Evolutionary conservation across 2,888 invertebrate genomes (phyloP).

Genomic region (Fragum whitleyi): DNA sequence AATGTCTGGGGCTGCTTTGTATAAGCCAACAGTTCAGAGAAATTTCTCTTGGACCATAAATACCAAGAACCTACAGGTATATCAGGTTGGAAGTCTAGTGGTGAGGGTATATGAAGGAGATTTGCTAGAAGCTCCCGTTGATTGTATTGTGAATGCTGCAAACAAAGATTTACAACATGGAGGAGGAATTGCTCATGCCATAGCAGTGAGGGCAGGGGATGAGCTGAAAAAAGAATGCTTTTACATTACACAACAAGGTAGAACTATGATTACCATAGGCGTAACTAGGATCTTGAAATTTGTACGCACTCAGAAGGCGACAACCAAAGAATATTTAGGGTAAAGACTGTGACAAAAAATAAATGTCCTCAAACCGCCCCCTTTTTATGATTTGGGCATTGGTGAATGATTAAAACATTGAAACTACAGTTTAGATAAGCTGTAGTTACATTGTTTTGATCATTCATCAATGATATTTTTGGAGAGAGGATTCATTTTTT

Average conservation of each 20-base stretch:
- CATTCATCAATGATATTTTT: no score
- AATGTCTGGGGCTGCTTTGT: neutral
- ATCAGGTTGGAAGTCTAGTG: constrained; percentile 14
- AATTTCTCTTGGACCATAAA: neutral
- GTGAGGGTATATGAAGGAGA: constrained; percentile 54
- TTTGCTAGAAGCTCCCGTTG: constrained; percentile 50
- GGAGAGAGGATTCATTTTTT: no score
- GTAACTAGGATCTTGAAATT: no score
- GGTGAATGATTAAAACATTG: no score
- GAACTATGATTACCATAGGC: neutral
- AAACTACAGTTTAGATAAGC: no score
- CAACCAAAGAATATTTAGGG: no score
- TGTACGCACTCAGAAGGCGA: no score
- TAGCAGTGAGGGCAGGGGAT: constrained; percentile 59
- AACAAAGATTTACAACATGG: constrained; percentile 56
- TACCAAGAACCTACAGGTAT: neutral
- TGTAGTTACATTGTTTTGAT: no score
- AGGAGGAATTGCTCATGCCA: constrained; percentile 61
- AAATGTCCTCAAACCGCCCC: no score
- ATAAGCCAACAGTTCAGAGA: neutral
- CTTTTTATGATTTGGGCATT: no score
- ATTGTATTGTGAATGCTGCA: constrained; percentile 67
- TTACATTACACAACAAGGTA: constrained; percentile 8
- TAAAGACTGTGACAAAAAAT: no score
- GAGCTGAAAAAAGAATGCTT: constrained; percentile 49